Percentiles rank a stretch among this genome's conserved stretches.
These are phyloP conservation scores for Kryptolebias marmoratus DNA, from an alignment of 2,113 vertebrate species.

Conservation along the genomic window DNA sequence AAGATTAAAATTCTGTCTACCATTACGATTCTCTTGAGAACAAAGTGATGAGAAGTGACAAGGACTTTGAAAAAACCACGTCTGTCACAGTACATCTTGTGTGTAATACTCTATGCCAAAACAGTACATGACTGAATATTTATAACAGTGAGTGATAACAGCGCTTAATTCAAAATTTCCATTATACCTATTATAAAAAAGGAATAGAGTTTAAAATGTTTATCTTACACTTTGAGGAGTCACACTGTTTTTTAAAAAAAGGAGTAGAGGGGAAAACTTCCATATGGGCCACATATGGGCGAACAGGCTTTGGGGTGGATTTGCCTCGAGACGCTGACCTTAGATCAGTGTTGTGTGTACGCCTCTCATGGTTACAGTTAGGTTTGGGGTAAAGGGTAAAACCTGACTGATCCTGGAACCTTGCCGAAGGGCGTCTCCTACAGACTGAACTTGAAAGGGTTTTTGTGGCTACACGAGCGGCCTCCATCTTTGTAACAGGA, in stretches of 20 bases:
- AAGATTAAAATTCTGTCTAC: constrained; percentile 34
- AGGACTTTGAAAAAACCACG: not conserved
- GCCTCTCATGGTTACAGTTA: constrained; percentile 74
- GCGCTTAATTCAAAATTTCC: not conserved
- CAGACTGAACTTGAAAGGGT: constrained; percentile 64
- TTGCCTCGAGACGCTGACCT: constrained; percentile 70
- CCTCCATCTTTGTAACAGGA: constrained; percentile 75
- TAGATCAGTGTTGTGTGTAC: constrained; percentile 67
- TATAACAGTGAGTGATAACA: not conserved
- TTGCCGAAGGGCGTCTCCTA: constrained; percentile 67
- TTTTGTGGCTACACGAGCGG: constrained; percentile 67
- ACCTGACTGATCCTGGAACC: constrained; percentile 61
- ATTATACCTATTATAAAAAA: constrained; percentile 37
- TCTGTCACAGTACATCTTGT: not conserved
- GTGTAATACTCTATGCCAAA: not conserved
- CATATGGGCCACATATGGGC: constrained; percentile 77
- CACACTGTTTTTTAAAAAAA: constrained; percentile 38
- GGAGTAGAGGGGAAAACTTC: constrained; percentile 60
- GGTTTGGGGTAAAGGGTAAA: constrained; percentile 45
- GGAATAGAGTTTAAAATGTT: constrained; percentile 38
- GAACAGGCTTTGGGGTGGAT: constrained; percentile 56
- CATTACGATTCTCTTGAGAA: too few species aligned
- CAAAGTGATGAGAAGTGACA: too few species aligned
- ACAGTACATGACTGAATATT: not conserved
- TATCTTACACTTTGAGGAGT: constrained; percentile 48